A percentile compares a stretch with the other conserved stretches of the same genome.
Evolutionary conservation across 2,888 invertebrate genomes (phyloP).

Genomic region (Tribolium freemani): DNA sequence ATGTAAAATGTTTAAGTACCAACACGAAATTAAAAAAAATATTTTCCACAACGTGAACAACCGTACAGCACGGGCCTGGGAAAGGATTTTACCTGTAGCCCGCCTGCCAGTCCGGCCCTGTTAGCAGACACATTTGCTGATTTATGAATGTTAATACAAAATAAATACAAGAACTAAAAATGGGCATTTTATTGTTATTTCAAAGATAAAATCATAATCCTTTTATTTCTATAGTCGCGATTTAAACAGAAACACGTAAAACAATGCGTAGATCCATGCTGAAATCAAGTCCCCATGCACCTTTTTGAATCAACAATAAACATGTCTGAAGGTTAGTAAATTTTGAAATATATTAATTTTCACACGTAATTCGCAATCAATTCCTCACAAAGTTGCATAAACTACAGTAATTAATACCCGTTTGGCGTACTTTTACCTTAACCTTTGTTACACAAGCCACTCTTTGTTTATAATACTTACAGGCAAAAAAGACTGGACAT

Average conservation of each 20-base stretch:
- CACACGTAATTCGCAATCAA: neutral
- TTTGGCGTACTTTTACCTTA: no score
- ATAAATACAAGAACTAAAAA: neutral
- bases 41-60: no score
- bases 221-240: neutral
- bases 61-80: no score
- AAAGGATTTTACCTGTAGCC: no score
- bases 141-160: neutral
- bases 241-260: neutral
- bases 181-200: neutral
- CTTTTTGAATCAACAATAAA: slow-evolving; percentile 3
- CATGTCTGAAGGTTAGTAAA: slow-evolving; percentile 16
- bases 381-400: neutral
- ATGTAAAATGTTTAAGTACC: no score
- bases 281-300: neutral
- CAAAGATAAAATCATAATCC: neutral
- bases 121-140: neutral
- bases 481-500: slow-evolving; percentile 89
- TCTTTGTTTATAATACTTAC: slow-evolving; percentile 73
- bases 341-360: neutral
- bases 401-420: no score
- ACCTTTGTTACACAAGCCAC: neutral
- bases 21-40: no score
- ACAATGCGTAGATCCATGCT: neutral
- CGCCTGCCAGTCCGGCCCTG: neutral